Conservation (phyloP, 2,888 invertebrate genomes). For the Harmothoe impar region DNA sequence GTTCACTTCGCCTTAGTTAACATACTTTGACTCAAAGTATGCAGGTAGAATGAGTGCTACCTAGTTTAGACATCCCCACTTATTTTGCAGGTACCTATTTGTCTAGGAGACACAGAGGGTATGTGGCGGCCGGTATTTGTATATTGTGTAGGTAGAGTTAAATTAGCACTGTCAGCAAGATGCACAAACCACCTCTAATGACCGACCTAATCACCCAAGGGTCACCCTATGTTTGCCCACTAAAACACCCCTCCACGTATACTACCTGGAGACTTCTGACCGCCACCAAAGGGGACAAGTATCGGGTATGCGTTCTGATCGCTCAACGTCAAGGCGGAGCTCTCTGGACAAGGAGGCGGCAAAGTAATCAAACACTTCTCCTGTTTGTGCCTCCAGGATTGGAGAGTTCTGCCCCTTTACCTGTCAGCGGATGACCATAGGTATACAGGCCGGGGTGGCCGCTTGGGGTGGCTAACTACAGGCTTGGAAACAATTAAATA, state of each 20-base stretch:
- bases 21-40: neutral
- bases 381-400: conserved; percentile 57
- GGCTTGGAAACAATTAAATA: conserved; percentile 58
- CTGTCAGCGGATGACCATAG: conserved; percentile 26
- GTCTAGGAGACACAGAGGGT: neutral
- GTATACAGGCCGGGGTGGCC: neutral
- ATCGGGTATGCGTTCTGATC: conserved; percentile 26
- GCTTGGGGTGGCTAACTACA: conserved; percentile 10
- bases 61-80: neutral
- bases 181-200: conserved; percentile 49
- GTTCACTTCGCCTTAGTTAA: neutral
- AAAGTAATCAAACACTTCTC: conserved; percentile 63
- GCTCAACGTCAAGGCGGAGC: conserved; percentile 36
- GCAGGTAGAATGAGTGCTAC: conserved; percentile 8
- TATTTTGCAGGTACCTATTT: neutral
- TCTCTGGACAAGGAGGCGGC: conserved; percentile 55
- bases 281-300: conserved; percentile 16
- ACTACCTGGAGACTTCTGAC: neutral
- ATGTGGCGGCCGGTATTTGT: neutral
- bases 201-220: conserved; percentile 32
- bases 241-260: neutral
- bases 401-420: conserved; percentile 16
- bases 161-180: conserved; percentile 51
- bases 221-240: conserved; percentile 52
- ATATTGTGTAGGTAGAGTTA: conserved; percentile 44